Evolutionary conservation across 1,140 invertebrate genomes (phyloP), one percentile per base, ranked within the genome.

Genomic region (Apis dorsata): DNA sequence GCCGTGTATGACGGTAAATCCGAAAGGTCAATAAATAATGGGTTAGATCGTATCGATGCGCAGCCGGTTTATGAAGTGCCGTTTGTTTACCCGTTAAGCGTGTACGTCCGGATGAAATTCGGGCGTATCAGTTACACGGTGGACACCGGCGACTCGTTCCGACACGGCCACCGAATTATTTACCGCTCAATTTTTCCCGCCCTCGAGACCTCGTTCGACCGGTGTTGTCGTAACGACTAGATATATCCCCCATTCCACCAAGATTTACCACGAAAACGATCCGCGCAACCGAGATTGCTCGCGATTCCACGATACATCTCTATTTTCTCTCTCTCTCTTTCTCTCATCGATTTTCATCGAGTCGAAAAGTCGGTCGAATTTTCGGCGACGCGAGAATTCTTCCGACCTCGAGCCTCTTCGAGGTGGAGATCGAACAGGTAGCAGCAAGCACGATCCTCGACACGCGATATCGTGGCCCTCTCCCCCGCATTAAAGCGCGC

Each of bases 21-120:
- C 80, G 73, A 83, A 88, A 88, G 77, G 86, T 85, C 87, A 85
- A 88, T 88, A 88, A 88, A 88, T 88, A 88, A 88, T 85, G 69
- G 34, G 79, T 66, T 57, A 75, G 87, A 88, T 88, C 66, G 73
- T 88, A 88, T 88, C 87, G 80, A 2, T 24, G 34, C 79, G 77
- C 84, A 60, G 63, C 74, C 76, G 86, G 86, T 88, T 88, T 88
- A 88, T 88, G 84, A 88, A 88, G 87, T 83, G 84, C 80, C 87
- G 76, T 88, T 85, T 88, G 83, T 88, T 85, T 87, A 88, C 86
- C 86, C 87, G 87, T 53, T 85, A 87, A 87, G 72, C 86, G 78
- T 63, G 75, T 59, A 70, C 44, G 72, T 83, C 73, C 83, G 68
- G 76, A 80, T 71, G 86, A 88, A 85, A 88, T 80, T 85, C 87